A percentile compares a stretch with the other conserved stretches of the same genome.
These are phyloP conservation scores for Hydrolagus affinis DNA, from an alignment of 2,113 vertebrate species.

Conservation along the genomic window DNA sequence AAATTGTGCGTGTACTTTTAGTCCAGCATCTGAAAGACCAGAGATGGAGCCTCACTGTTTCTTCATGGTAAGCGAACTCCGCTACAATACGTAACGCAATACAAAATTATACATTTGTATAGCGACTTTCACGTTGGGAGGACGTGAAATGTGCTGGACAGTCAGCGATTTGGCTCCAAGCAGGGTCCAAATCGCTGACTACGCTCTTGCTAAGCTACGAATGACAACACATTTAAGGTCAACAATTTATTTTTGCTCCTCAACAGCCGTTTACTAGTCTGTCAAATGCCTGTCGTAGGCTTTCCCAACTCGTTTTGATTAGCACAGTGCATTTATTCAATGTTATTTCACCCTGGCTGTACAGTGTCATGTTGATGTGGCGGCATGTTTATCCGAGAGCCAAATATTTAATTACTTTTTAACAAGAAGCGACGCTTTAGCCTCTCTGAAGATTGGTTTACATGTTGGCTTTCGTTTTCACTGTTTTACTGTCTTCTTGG, in stretches of 20 bases:
- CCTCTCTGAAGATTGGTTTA: not conserved
- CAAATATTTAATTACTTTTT: not conserved
- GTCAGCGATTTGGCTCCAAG: no score
- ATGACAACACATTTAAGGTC: not conserved
- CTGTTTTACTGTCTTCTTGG: not conserved
- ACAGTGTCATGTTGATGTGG: not conserved
- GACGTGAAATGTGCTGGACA: no score
- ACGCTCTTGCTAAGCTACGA: not conserved
- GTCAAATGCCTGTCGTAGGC: not conserved
- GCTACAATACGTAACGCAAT: not conserved
- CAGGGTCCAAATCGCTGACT: no score
- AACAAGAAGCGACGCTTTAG: no score
- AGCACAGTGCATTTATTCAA: not conserved
- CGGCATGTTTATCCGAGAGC: not conserved
- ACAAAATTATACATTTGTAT: no score
- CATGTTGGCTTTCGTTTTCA: not conserved
- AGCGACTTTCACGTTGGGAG: no score
- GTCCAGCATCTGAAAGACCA: not conserved
- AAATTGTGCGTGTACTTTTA: not conserved
- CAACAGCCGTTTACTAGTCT: not conserved
- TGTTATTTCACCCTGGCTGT: not conserved
- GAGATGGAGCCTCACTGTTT: no score
- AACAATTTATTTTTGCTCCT: not conserved
- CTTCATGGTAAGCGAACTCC: not conserved
- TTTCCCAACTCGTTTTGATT: not conserved